Percentiles rank a stretch among this genome's conserved stretches.
phyloP scores from a whole-genome alignment of 2,888 invertebrate species.

The Coelopa pilipes region DNA sequence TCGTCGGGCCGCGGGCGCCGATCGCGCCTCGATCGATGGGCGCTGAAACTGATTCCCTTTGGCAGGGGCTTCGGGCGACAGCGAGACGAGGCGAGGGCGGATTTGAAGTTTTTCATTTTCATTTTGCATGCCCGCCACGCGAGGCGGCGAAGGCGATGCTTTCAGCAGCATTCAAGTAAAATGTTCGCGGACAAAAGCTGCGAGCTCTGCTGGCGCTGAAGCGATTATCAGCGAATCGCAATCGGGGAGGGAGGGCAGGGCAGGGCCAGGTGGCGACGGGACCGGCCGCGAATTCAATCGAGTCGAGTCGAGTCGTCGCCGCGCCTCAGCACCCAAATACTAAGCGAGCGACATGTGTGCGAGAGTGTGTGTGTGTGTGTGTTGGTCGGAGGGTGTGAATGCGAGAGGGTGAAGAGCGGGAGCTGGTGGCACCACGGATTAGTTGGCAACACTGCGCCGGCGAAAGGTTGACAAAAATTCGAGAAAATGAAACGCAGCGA shows the following conservation, averaged over 20 bases:
- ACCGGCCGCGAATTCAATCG: constrained; percentile 14
- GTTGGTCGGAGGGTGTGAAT: not conserved
- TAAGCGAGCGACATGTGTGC: not conserved
- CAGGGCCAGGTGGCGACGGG: not conserved
- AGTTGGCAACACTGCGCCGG: constrained; percentile 17
- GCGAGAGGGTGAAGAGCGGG: not conserved
- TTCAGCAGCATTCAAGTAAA: not conserved
- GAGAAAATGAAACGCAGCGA: too few species aligned
- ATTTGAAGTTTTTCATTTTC: not conserved
- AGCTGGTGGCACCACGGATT: constrained; percentile 5
- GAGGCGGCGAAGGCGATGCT: not conserved
- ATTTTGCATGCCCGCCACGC: not conserved
- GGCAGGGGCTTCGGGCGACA: not conserved
- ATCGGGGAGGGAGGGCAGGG: not conserved
- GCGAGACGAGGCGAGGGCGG: not conserved
- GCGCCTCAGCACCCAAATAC: too few species aligned
- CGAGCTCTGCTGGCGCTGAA: constrained; percentile 1
- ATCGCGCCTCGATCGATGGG: too few species aligned
- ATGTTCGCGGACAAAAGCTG: not conserved
- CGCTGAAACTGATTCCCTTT: too few species aligned
- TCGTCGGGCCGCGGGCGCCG: too few species aligned
- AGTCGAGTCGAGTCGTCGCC: not conserved
- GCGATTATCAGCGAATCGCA: constrained; percentile 31
- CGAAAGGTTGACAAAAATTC: constrained; percentile 12
- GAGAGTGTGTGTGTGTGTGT: constrained; percentile 9